Evolutionary conservation across 2,797 vertebrate species (phyloP).

Genomic region (Poeciliopsis gracilis): DNA sequence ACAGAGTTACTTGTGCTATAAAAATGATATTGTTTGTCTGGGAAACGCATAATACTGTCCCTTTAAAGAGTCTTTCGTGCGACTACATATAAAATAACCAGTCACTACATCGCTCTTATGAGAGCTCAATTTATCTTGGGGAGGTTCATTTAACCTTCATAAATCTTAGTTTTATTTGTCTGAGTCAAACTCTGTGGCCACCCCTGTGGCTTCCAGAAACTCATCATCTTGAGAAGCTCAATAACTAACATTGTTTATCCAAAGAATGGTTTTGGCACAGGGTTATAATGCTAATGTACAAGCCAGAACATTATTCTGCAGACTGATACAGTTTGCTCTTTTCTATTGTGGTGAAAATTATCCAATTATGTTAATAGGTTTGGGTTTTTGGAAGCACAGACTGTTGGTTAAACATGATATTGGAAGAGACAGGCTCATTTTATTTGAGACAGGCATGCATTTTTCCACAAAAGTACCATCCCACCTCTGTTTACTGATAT

Average conservation of each 20-base stretch:
- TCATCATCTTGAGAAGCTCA: constrained; percentile 62
- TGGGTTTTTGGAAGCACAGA: constrained; percentile 46
- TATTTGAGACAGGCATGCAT: constrained; percentile 31
- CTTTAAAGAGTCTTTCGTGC: too few species aligned
- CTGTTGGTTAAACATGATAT: constrained; percentile 50
- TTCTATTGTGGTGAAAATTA: constrained; percentile 49
- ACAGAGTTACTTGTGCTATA: too few species aligned
- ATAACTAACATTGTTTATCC: constrained; percentile 72
- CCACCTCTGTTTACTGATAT: constrained; percentile 30
- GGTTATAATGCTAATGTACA: constrained; percentile 50
- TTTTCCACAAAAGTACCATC: constrained; percentile 36
- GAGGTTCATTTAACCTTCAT: constrained; percentile 25
- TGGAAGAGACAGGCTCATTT: constrained; percentile 10
- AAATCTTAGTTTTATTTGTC: constrained; percentile 54
- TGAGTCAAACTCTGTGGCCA: constrained; percentile 43
- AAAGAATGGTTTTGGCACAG: constrained; percentile 61
- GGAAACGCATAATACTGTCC: too few species aligned
- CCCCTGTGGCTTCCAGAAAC: constrained; percentile 54
- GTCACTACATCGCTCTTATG: constrained; percentile 2
- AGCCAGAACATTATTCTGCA: constrained; percentile 48
- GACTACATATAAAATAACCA: background rate
- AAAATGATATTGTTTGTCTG: too few species aligned
- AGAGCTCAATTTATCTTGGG: constrained; percentile 31
- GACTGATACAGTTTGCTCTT: constrained; percentile 46
- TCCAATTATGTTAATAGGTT: constrained; percentile 56